These are phyloP conservation scores for Sinonovacula constricta DNA, from an alignment of 1,140 invertebrate species.

Conservation along the genomic window DNA sequence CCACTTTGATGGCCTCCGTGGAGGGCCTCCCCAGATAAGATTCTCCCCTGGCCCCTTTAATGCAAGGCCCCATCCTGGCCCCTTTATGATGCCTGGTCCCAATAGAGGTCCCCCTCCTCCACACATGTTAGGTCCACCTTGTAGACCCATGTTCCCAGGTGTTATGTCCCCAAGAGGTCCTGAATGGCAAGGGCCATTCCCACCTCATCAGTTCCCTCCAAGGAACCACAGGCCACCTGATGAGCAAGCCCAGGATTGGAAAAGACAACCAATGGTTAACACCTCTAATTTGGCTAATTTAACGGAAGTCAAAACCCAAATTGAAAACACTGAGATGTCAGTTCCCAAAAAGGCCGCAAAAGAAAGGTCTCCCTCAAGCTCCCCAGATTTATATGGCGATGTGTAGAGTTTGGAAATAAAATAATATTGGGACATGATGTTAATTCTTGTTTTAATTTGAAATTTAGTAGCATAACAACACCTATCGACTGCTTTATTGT, in stretches of 20 bases:
- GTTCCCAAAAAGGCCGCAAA: too few relatives aligned
- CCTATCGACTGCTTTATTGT: too few relatives aligned
- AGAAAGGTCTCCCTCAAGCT: background rate
- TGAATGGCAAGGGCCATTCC: background rate
- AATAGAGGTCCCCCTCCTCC: background rate
- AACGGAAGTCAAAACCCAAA: background rate
- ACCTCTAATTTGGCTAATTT: background rate
- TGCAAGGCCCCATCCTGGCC: background rate
- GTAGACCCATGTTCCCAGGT: background rate
- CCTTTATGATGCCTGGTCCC: background rate
- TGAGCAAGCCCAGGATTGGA: background rate
- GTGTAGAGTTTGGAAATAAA: too few relatives aligned
- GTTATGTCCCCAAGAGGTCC: too few relatives aligned
- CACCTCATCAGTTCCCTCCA: background rate
- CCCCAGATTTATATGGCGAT: background rate
- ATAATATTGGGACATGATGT: too few relatives aligned
- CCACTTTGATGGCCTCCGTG: too few relatives aligned
- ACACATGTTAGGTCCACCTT: background rate
- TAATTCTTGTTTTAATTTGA: too few relatives aligned
- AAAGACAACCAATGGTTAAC: background rate
- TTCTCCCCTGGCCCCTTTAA: background rate
- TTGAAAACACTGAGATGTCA: too few relatives aligned
- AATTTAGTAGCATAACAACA: too few relatives aligned
- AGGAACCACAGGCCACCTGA: background rate
- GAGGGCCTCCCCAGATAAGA: background rate